A percentile compares a stretch with the other conserved stretches of the same genome.
These are phyloP conservation scores for Lynx canadensis DNA, from an alignment of 2,113 vertebrate genomes.

Conservation along the genomic window DNA sequence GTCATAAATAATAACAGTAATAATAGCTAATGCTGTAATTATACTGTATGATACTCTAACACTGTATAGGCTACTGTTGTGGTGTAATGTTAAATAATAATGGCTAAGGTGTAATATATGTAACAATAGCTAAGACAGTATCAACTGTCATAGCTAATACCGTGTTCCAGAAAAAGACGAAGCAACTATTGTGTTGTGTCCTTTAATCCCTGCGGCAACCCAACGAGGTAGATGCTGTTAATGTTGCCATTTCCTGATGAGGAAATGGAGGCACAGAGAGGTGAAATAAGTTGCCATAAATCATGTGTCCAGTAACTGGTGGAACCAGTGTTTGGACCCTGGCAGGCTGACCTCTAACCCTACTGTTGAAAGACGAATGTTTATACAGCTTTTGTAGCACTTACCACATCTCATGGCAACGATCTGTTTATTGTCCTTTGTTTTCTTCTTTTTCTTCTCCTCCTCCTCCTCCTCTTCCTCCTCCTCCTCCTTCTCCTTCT, in stretches of 20 bases:
- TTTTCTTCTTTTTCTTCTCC: not conserved
- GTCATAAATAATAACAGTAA: not conserved
- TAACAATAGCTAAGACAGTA: not conserved
- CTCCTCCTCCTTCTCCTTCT: not conserved
- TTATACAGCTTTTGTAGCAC: not conserved
- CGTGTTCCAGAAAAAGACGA: not conserved
- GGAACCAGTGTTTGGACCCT: not conserved
- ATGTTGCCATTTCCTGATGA: not conserved
- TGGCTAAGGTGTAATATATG: not conserved
- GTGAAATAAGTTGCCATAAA: too few relatives aligned
- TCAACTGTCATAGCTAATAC: not conserved
- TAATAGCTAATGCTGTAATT: not conserved
- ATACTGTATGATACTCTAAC: not conserved
- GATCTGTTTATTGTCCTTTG: not conserved
- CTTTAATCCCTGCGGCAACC: not conserved
- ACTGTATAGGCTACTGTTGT: not conserved
- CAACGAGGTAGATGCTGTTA: not conserved
- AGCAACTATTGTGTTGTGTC: not conserved
- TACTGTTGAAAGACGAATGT: not conserved
- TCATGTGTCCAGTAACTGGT: not conserved
- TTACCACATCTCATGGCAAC: not conserved
- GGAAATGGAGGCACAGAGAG: not conserved
- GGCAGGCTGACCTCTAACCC: not conserved
- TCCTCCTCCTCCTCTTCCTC: too few relatives aligned
- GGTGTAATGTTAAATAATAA: not conserved